These are phyloP conservation scores for Acanthococcus lagerstroemiae DNA, from an alignment of 2,888 invertebrate species.

Conservation along the genomic window DNA sequence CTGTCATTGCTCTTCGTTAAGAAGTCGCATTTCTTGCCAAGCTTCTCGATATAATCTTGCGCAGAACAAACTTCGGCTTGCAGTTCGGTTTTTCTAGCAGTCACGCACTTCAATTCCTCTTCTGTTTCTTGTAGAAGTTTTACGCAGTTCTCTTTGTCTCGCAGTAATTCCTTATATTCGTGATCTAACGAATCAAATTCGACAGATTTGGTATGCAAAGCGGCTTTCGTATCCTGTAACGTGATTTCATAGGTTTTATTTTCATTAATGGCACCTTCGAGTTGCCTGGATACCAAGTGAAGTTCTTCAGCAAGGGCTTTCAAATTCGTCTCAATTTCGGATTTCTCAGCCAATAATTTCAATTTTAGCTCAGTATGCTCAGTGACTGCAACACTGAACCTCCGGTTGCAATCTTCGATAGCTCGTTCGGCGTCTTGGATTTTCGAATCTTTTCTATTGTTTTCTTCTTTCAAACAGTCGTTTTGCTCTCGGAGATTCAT, in stretches of 20 bases:
- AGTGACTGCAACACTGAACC: not conserved
- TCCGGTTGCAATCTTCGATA: not conserved
- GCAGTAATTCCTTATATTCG: not conserved
- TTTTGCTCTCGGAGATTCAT: not conserved
- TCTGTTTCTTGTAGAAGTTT: not conserved
- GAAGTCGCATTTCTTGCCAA: no score
- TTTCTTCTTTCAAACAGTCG: not conserved
- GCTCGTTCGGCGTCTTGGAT: not conserved
- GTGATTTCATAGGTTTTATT: not conserved
- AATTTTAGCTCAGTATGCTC: not conserved
- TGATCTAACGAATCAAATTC: not conserved
- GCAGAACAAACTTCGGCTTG: not conserved
- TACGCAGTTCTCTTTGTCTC: not conserved
- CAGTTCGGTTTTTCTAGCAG: not conserved
- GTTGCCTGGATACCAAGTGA: not conserved
- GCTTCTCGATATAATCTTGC: not conserved
- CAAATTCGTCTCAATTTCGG: not conserved
- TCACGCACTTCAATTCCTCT: not conserved
- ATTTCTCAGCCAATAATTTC: not conserved
- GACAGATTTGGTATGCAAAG: not conserved
- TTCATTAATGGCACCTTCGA: not conserved
- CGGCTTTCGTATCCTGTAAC: not conserved
- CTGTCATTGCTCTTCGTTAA: not conserved
- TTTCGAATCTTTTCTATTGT: not conserved
- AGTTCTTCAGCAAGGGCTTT: not conserved